Percentiles rank a stretch among this genome's conserved stretches.
phyloP scores from a whole-genome alignment of 2,888 invertebrate genomes.

The Netelia virgata region DNA sequence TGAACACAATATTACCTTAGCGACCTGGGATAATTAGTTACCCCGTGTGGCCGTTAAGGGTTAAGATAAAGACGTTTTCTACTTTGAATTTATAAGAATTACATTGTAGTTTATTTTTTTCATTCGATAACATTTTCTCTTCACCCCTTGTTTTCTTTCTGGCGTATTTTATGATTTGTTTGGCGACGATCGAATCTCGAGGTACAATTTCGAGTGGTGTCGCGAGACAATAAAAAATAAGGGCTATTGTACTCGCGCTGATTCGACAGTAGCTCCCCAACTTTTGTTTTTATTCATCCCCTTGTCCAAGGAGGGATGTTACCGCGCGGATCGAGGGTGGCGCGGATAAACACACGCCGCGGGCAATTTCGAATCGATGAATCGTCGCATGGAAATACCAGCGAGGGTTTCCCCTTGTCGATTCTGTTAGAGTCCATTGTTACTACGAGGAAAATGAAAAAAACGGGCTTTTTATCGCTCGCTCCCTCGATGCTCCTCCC shows the following conservation, averaged over 20 bases:
- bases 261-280: not conserved
- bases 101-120: too few species aligned
- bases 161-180: not conserved
- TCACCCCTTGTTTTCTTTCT: not conserved
- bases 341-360: conserved; percentile 57
- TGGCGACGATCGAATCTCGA: not conserved
- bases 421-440: conserved; percentile 43
- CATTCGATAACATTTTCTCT: too few species aligned
- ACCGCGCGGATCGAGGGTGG: conserved; percentile 21
- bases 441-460: conserved; percentile 43
- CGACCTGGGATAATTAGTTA: too few species aligned
- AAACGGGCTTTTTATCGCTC: conserved; percentile 34
- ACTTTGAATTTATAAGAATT: too few species aligned
- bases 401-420: conserved; percentile 2
- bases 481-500: not conserved
- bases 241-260: conserved; percentile 25
- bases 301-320: conserved; percentile 10
- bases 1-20: too few species aligned
- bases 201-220: conserved; percentile 2
- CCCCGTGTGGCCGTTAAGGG: too few species aligned
- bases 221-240: conserved; percentile 33
- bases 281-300: conserved; percentile 19
- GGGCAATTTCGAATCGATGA: conserved; percentile 52
- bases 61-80: too few species aligned
- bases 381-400: conserved; percentile 25